Conservation (phyloP, 2,797 vertebrate species). For the Silurus lanzhouensis region DNA sequence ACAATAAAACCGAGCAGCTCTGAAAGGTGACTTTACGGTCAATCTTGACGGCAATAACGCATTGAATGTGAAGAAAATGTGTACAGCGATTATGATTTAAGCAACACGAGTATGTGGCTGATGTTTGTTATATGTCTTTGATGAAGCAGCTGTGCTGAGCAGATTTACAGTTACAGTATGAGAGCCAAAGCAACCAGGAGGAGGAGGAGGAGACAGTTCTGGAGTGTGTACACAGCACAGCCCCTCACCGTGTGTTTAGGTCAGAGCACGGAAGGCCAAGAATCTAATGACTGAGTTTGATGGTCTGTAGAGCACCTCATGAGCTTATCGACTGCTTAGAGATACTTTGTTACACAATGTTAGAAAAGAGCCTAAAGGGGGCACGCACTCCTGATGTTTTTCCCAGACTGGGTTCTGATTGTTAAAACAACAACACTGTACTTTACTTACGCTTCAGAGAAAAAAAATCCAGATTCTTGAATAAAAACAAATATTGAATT, state of each 20-base stretch:
- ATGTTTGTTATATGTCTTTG: conserved; percentile 35
- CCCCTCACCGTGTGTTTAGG: background rate
- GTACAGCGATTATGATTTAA: background rate
- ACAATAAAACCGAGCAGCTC: conserved; percentile 7
- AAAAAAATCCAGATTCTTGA: background rate
- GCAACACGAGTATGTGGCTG: conserved; percentile 2
- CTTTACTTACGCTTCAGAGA: background rate
- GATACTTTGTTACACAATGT: background rate
- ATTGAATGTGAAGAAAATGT: background rate
- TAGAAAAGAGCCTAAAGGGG: background rate
- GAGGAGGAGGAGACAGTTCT: background rate
- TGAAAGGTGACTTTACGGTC: conserved; percentile 22
- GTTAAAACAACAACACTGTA: background rate
- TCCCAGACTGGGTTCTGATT: background rate
- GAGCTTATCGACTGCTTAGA: background rate
- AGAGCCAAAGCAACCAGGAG: conserved; percentile 38
- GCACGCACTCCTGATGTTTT: background rate
- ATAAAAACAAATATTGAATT: background rate
- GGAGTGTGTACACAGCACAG: background rate
- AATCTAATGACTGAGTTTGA: conserved; percentile 12
- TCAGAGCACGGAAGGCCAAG: conserved; percentile 25
- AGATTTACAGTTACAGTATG: conserved; percentile 29
- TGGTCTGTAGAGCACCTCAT: conserved; percentile 16
- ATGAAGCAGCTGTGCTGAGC: conserved; percentile 25
- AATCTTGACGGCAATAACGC: conserved; percentile 25